Base-by-base conservation (phyloP, 2,888 invertebrate genomes). In the Adelognathus sp. region DNA sequence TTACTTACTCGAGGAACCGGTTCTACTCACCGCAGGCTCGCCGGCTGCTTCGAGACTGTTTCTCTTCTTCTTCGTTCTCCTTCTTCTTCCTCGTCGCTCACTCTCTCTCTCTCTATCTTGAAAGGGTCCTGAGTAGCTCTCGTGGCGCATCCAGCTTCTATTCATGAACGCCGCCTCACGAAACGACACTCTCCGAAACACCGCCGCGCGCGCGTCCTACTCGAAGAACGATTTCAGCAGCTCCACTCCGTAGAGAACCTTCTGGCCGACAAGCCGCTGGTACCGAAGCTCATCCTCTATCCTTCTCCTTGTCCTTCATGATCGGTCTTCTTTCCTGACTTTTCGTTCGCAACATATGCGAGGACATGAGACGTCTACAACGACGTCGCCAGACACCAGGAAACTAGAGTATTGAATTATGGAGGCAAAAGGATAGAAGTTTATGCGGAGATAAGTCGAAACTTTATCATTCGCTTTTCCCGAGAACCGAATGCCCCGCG, bases 1-100 rank as follows among this genome's bases (percentile, higher is more conserved):
- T 83, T 83, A 81, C 81, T 81, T 80, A 86, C 84, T 84, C 86
- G 78, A 82, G 86, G 85, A 90, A 90, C 89, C 90, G 89, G 90
- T 89, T 89, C 85, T 83, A 77, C 81, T 86, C 84, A 84, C 84
- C 77, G 83, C 83, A 81, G 82, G 80, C 84, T 81, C 74, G 78
- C 70, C 73, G 78, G 69, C 73, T 77, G 72, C 61, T 77, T 69
- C 78, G 60, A 78, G 58, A 73, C 60, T 41, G 60, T 74, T 61
- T 74, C 73, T 21, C 56, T 69, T 69, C 73, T 24, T 67, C 73
- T 69, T 63, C 46, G 24, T 78, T 46, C 70, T 31, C 54, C 50
- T 6, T 44, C 54, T 70, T 50, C 29, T 27, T 56, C 63, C 27
- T 36, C 60, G 29, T 70, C 44, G 66, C 18, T 56, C 21, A 36